phyloP scores from a whole-genome alignment of 1,140 invertebrate species.

The Bombus breviceps region DNA sequence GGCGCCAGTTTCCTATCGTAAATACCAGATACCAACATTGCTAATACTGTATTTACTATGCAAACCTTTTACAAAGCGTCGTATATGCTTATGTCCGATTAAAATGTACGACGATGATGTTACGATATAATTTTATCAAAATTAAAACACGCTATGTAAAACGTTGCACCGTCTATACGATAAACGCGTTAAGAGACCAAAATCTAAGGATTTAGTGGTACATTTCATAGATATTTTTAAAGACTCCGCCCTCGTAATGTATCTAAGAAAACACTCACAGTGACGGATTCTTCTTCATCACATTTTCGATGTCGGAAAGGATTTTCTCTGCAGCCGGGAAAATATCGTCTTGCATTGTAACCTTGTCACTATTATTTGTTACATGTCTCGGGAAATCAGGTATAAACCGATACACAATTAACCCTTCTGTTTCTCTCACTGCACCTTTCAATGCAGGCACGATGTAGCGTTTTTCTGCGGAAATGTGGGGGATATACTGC shows the following conservation, averaged over 20 bases:
- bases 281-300: conserved; percentile 88
- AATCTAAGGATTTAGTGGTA: conserved; percentile 23
- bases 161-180: neutral
- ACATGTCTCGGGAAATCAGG: conserved; percentile 68
- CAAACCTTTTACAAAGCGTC: conserved; percentile 37
- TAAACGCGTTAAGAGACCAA: neutral
- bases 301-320: conserved; percentile 88
- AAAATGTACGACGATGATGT: conserved; percentile 23
- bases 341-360: conserved; percentile 83
- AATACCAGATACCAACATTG: conserved; percentile 44
- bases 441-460: conserved; percentile 66
- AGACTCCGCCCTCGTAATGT: conserved; percentile 70
- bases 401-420: conserved; percentile 55
- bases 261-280: conserved; percentile 85
- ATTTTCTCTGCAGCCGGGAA: conserved; percentile 89
- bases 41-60: conserved; percentile 42
- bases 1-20: conserved; percentile 39
- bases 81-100: conserved; percentile 27
- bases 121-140: neutral
- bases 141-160: neutral
- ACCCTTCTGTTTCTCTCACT: conserved; percentile 54
- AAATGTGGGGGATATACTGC: conserved; percentile 47
- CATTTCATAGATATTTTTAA: conserved; percentile 58
- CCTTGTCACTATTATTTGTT: conserved; percentile 50
- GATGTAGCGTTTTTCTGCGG: conserved; percentile 66